Evolutionary conservation across 2,888 invertebrate species (phyloP).

Genomic region (Shargacucullia verbasci): DNA sequence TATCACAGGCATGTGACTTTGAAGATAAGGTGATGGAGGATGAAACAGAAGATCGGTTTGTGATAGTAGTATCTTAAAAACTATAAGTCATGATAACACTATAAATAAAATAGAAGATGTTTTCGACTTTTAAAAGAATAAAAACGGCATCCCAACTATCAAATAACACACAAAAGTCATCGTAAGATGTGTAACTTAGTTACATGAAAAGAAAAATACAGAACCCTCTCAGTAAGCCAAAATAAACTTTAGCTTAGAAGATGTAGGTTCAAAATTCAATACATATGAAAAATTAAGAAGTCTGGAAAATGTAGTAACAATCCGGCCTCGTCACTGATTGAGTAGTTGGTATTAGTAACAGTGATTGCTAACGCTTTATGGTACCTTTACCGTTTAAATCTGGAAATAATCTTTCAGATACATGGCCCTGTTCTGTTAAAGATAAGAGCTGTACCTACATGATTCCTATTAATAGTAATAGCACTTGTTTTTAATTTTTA

Average conservation of each 20-base stretch:
- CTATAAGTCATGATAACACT: constrained; percentile 2
- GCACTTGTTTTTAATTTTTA: too few relatives aligned
- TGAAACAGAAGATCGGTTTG: too few relatives aligned
- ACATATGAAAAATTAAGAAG: constrained; percentile 10
- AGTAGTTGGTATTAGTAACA: constrained; percentile 39
- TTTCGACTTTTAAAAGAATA: constrained; percentile 25
- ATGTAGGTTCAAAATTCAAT: constrained; percentile 16
- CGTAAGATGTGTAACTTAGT: constrained; percentile 26
- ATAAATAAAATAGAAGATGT: constrained; percentile 14
- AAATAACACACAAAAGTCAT: constrained; percentile 37
- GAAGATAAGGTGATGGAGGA: too few relatives aligned
- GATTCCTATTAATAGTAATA: too few relatives aligned
- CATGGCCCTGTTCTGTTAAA: constrained; percentile 37
- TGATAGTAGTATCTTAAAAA: not conserved
- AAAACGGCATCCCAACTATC: constrained; percentile 25
- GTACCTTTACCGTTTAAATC: constrained; percentile 23
- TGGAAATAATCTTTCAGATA: constrained; percentile 31
- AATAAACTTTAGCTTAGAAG: not conserved
- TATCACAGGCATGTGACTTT: too few relatives aligned
- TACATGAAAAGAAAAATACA: constrained; percentile 19
- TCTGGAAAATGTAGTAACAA: constrained; percentile 53
- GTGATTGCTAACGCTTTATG: constrained; percentile 31
- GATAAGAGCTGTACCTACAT: not conserved
- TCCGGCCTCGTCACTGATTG: constrained; percentile 40
- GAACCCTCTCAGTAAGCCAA: constrained; percentile 1